These are phyloP conservation scores for Caenorhabditis japonica DNA, from an alignment of 2,888 invertebrate genomes.

Conservation along the genomic window DNA sequence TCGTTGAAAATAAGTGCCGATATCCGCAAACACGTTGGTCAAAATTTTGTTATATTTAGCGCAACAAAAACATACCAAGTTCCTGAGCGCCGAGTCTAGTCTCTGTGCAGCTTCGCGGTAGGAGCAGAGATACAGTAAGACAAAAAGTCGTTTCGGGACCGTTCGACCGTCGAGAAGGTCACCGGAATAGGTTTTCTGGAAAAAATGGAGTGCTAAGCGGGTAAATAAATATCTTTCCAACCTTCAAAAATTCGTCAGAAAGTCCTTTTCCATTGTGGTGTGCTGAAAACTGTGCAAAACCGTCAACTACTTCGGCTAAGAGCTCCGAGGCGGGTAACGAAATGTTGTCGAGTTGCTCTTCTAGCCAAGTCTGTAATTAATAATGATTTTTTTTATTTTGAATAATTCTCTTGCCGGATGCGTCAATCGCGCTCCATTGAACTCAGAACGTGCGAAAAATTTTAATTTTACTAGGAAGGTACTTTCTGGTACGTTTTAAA, in stretches of 20 bases:
- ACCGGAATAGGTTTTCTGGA: slow-evolving; percentile 45
- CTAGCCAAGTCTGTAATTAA: slow-evolving; percentile 29
- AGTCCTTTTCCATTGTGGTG: slow-evolving; percentile 2
- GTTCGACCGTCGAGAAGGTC: slow-evolving; percentile 45
- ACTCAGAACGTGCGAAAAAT: too few relatives aligned
- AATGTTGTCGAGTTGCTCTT: slow-evolving; percentile 29
- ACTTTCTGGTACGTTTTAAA: too few relatives aligned
- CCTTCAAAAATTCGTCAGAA: slow-evolving; percentile 16
- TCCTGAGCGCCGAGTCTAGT: slow-evolving; percentile 17
- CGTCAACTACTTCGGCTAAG: slow-evolving; percentile 36
- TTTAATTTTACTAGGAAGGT: too few relatives aligned
- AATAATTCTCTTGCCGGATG: too few relatives aligned
- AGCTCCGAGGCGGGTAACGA: slow-evolving; percentile 22
- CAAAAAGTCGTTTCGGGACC: slow-evolving; percentile 34
- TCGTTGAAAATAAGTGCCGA: too few relatives aligned
- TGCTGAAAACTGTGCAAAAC: slow-evolving; percentile 13
- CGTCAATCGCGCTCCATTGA: too few relatives aligned
- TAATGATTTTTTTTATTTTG: not conserved
- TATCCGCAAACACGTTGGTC: too few relatives aligned
- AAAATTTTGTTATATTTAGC: too few relatives aligned
- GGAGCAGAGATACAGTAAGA: slow-evolving; percentile 44
- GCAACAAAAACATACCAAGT: slow-evolving; percentile 6
- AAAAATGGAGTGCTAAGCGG: too few relatives aligned
- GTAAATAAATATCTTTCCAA: not conserved
- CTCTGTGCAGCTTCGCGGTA: slow-evolving; percentile 44